These are phyloP conservation scores for Drosophila sp. DNA, from an alignment of 1,140 invertebrate species.

Conservation along the genomic window DNA sequence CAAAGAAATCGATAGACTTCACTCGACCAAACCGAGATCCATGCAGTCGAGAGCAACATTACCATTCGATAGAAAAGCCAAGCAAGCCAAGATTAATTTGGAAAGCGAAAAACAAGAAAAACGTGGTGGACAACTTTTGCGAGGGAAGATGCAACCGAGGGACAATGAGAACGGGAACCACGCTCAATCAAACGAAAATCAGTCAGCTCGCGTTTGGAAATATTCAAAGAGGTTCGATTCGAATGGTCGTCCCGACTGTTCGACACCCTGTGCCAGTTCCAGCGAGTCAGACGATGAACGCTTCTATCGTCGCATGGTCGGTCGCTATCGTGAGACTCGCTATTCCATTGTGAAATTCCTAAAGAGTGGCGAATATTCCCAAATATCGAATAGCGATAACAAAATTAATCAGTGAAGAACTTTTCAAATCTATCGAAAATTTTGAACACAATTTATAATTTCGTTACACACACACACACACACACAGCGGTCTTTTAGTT, in stretches of 20 bases:
- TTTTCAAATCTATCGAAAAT: neutral
- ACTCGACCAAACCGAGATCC: neutral
- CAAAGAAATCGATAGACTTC: neutral
- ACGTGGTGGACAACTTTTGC: too few relatives aligned
- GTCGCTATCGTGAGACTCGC: neutral
- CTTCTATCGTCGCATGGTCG: neutral
- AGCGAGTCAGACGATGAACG: slow-evolving; percentile 6
- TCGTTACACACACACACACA: neutral
- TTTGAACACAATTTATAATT: neutral
- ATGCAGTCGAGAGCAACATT: neutral
- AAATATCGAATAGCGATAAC: neutral
- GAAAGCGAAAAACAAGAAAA: too few relatives aligned
- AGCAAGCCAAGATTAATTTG: too few relatives aligned
- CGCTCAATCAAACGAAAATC: too few relatives aligned
- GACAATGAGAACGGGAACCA: too few relatives aligned
- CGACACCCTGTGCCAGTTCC: slow-evolving; percentile 2
- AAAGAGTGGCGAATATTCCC: neutral
- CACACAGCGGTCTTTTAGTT: neutral
- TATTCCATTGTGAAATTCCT: neutral
- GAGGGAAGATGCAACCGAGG: too few relatives aligned
- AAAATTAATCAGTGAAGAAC: neutral
- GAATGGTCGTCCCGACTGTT: neutral
- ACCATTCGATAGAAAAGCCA: too few relatives aligned
- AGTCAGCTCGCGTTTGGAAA: neutral
- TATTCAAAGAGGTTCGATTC: slow-evolving; percentile 7